Conservation (phyloP, 1,140 invertebrate species). For the Zaprionus davidi region DNA sequence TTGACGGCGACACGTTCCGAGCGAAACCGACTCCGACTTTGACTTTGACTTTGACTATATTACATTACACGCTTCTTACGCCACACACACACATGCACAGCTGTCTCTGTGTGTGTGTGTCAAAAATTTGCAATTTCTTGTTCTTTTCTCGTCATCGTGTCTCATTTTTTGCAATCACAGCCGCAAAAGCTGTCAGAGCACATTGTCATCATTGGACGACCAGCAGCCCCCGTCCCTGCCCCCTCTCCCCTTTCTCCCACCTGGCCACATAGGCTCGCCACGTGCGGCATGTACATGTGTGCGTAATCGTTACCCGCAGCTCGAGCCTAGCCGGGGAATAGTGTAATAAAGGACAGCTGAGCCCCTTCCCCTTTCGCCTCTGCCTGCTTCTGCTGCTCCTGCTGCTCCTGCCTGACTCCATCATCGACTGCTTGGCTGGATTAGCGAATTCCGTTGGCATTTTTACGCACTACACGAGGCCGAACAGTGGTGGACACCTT, state of each 20-base stretch:
- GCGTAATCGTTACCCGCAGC: slow-evolving; percentile 57
- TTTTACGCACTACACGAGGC: slow-evolving; percentile 47
- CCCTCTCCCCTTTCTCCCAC: slow-evolving; percentile 39
- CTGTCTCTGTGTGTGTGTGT: slow-evolving; percentile 7
- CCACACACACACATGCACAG: slow-evolving; percentile 23
- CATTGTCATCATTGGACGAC: slow-evolving; percentile 72
- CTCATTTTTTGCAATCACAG: slow-evolving; percentile 81
- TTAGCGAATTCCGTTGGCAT: slow-evolving; percentile 78
- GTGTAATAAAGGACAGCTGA: slow-evolving; percentile 80
- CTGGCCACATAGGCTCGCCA: slow-evolving; percentile 61
- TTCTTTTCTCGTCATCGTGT: slow-evolving; percentile 72
- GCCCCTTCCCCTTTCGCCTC: slow-evolving; percentile 19
- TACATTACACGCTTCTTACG: slow-evolving; percentile 68
- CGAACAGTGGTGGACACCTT: slow-evolving; percentile 40
- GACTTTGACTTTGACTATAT: slow-evolving; percentile 65
- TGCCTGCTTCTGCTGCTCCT: background rate
- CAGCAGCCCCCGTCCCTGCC: slow-evolving; percentile 7
- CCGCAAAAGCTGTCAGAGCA: slow-evolving; percentile 73
- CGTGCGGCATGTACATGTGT: slow-evolving; percentile 59
- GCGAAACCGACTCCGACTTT: slow-evolving; percentile 22
- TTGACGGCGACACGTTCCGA: slow-evolving; percentile 37
- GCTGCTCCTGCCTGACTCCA: slow-evolving; percentile 9
- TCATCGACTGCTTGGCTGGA: slow-evolving; percentile 42
- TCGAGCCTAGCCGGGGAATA: slow-evolving; percentile 57
- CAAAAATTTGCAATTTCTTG: slow-evolving; percentile 70